Base-by-base conservation (phyloP, 2,888 invertebrate species). In the Drosophila neonasuta region DNA sequence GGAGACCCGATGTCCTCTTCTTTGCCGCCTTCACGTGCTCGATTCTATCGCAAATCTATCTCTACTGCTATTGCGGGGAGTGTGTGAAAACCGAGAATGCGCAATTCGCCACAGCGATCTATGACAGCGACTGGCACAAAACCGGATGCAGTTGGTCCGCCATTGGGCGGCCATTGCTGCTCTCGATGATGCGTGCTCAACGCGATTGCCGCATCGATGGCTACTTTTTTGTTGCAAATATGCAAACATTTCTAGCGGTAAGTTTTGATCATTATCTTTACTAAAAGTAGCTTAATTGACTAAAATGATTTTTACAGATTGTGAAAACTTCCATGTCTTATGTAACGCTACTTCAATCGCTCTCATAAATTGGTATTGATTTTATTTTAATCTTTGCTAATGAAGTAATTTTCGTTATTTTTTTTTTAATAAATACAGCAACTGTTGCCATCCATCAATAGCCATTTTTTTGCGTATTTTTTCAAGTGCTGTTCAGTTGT, bases 171-270 rank as follows among this genome's bases (percentile, higher is more conserved):
- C 39, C 39, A 8, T 15, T 41, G 39, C 39, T 8, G 15, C 39
- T 41, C 2, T 41, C 15, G 3, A 41, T 41, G 39, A 41, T 41
- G 15, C 39, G 39, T 15, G 15, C 39, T 15, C 39, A 41, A 8
- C 39, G 39, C 7, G 39, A 7, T 13, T 15, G 39, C 8, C 39
- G 29, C 10, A 42, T 54, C 3, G 8, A 15, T 3, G 52, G 42
- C 10, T 30, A 30, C 29, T 54, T 30, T n/a, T 36, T 36, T 15
- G 20, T 57, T 24, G 71, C 76, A 9, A 74, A 78, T 32, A 48
- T 65, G 11, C n/a, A 44, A n/a, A 71, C 79, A 3, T 68, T 79
- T 3, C 44, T 67, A 0, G 42, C 39, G 73, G 76, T 78, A 57
- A 0, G 63, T 13, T 4, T 2, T 3, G 2, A 3, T 34, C 13